Evolutionary conservation across 2,888 invertebrate species (phyloP), one percentile per base, ranked within the genome.

Genomic region (Phalera bucephala): DNA sequence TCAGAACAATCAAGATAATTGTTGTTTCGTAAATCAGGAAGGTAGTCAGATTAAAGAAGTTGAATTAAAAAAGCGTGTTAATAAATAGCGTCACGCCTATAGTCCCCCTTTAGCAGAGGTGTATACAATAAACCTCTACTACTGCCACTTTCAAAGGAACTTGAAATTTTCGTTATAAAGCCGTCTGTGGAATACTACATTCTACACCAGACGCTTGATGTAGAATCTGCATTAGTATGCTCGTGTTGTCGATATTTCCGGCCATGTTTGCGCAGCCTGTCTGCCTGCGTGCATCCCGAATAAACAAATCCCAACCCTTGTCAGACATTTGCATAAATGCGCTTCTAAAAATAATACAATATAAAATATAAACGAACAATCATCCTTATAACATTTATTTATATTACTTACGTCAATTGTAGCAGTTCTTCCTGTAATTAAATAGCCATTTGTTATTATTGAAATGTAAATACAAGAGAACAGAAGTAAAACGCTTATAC

Each of bases 271-370:
- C 50, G 49, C 33, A 43, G 45, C 38, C 47, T 47, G 40, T 33
- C 32, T 40, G 42, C 29, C 26, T 29, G 54, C 52, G 42, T 49
- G 35, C 52, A 59, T 51, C 44, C 60, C 61, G 46, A 59, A 64
- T 66, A 68, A 70, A 67, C 57, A 70, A 56, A 41, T 45, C 41
- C 28, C 31, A 40, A 45, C 45, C 53, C 47, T 50, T 53, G 32
- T 45, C 45, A 44, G 23, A 26, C 11, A 27, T 28, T 14, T 20
- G 15, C 15, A 28, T 28, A 28, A n/a, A 25, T 12, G 8, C 12
- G 8, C 12, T 8, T 25, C 14, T 27, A 14, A 27, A 25, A 25
- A 27, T 27, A 7, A 21, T 8, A 21, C 8, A 21, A 2, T 14
- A n/a, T 27, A n/a, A 27, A 14, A 14, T 8, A 27, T 9, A 9